Evolutionary conservation across 2,113 vertebrate genomes (phyloP).

Genomic region (Mustela lutreola): DNA sequence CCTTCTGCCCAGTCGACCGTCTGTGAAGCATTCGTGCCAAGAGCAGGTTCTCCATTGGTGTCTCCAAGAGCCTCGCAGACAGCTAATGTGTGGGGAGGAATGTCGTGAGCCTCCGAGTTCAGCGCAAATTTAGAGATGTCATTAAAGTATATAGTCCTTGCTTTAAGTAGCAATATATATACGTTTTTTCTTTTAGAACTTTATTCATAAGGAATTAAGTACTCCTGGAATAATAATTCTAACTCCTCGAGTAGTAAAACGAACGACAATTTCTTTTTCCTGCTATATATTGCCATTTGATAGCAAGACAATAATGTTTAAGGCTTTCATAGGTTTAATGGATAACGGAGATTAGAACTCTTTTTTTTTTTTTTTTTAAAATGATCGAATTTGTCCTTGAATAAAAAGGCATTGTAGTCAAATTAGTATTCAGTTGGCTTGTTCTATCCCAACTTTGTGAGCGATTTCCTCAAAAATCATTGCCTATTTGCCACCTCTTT

Average conservation of each 20-base stretch:
- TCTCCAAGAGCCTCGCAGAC: not conserved
- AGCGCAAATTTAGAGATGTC: not conserved
- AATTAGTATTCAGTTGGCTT: not conserved
- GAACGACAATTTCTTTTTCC: not conserved
- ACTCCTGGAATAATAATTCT: not conserved
- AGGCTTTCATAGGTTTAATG: conserved; percentile 10
- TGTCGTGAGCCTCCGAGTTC: not conserved
- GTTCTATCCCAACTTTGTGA: not conserved
- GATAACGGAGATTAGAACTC: not conserved
- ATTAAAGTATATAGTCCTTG: not conserved
- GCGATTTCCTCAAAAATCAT: not conserved
- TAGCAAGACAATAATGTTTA: not conserved
- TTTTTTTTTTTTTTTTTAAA: not conserved
- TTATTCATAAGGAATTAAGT: conserved; percentile 14
- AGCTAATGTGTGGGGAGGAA: not conserved
- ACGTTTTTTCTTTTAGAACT: not conserved
- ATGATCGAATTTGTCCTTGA: conserved; percentile 47
- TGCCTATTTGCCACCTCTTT: not conserved
- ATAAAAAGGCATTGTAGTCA: not conserved
- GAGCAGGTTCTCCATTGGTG: rapidly evolving
- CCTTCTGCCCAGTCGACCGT: not conserved
- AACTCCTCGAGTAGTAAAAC: conserved; percentile 21
- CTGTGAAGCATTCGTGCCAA: rapidly evolving
- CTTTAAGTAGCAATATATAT: not conserved
- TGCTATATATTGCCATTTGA: not conserved